Evolutionary conservation across 30 jellyfish, hydroid and myxozoan species (phyloP).

Genomic region (Catostylus mosaicus): DNA sequence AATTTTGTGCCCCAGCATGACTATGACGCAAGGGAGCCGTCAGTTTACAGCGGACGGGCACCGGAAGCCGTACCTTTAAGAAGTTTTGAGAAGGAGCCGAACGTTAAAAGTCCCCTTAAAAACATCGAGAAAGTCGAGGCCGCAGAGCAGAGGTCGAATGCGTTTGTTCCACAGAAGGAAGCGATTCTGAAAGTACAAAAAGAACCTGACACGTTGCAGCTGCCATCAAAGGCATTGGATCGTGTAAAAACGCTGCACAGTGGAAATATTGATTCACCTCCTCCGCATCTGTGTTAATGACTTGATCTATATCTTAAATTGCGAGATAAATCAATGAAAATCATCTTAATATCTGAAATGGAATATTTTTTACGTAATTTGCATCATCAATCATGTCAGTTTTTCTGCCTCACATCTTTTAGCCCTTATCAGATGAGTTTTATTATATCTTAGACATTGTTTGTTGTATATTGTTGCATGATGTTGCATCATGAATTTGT

Average conservation of each 20-base stretch:
- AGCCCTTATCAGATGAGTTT: no score
- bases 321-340: no score
- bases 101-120: not conserved
- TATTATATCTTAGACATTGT: no score
- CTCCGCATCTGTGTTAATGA: slow-evolving; percentile 36
- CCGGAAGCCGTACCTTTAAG: not conserved
- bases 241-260: not conserved
- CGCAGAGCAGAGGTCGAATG: not conserved
- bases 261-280: slow-evolving; percentile 14
- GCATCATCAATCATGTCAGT: no score
- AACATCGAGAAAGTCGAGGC: not conserved
- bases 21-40: not conserved
- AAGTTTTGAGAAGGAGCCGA: not conserved
- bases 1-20: slow-evolving; percentile 2
- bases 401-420: no score
- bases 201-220: not conserved
- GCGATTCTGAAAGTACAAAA: not conserved
- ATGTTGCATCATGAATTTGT: no score
- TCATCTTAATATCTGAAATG: no score
- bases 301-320: no score
- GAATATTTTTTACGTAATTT: no score
- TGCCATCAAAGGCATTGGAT: not conserved
- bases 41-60: not conserved
- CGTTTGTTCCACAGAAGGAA: not conserved
- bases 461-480: no score